Evolutionary conservation across 2,888 invertebrate species (phyloP).

Genomic region (Acanthosepion lycidas): DNA sequence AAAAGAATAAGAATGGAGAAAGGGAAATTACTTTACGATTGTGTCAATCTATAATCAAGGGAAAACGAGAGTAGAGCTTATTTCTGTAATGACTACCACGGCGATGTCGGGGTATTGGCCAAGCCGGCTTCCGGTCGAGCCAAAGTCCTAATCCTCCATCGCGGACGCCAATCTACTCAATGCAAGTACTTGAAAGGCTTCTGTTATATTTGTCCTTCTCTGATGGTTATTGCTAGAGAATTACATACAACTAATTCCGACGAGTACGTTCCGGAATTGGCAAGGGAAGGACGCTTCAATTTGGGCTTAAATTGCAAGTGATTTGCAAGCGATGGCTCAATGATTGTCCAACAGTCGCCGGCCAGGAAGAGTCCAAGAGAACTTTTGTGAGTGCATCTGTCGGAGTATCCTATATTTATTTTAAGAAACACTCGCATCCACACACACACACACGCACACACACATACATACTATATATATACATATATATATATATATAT

Average conservation of each 20-base stretch:
- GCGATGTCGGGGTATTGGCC: background rate
- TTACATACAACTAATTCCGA: background rate
- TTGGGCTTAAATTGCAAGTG: constrained; percentile 22
- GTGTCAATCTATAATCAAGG: background rate
- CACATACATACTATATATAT: background rate
- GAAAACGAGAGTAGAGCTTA: background rate
- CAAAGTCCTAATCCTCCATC: background rate
- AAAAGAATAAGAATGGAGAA: background rate
- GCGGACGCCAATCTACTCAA: background rate
- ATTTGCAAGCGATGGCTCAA: background rate
- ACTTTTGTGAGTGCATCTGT: background rate
- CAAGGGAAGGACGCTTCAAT: background rate
- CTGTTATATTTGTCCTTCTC: constrained; percentile 1
- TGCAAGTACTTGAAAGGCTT: constrained; percentile 1
- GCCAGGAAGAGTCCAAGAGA: background rate
- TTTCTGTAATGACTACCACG: constrained; percentile 8
- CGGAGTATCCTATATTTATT: background rate
- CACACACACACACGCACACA: background rate
- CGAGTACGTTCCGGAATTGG: constrained; percentile 33
- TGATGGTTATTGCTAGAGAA: background rate
- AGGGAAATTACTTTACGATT: background rate
- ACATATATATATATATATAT: background rate
- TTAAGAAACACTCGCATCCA: background rate
- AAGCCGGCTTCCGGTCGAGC: background rate
- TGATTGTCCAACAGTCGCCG: constrained; percentile 9